phyloP scores from a whole-genome alignment of 1,140 invertebrate species.

The Solenopsis fugax region DNA sequence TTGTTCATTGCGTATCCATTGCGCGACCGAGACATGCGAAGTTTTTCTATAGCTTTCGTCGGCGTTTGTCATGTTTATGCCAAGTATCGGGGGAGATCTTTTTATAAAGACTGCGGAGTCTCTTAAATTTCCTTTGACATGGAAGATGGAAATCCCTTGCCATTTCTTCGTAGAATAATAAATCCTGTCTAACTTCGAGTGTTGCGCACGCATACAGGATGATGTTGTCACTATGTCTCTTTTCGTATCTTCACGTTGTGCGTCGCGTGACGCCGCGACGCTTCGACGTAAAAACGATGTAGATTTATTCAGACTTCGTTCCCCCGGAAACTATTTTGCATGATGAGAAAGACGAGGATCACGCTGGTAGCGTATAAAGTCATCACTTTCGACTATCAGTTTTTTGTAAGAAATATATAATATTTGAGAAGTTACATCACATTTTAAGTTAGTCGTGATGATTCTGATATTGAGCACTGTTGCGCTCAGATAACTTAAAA shows the following conservation, averaged over 20 bases:
- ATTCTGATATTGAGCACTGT: background rate
- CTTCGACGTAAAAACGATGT: slow-evolving; percentile 7
- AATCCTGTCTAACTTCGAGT: slow-evolving; percentile 11
- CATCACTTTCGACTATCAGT: background rate
- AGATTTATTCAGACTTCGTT: slow-evolving; percentile 46
- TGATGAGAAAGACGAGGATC: slow-evolving; percentile 17
- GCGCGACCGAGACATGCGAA: background rate
- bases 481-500: too few relatives aligned
- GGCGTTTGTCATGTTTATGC: slow-evolving; percentile 45
- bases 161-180: slow-evolving; percentile 34
- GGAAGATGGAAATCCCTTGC: slow-evolving; percentile 12
- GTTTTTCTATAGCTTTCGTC: slow-evolving; percentile 2
- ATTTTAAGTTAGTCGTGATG: background rate
- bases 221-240: background rate
- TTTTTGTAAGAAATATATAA: slow-evolving; percentile 11
- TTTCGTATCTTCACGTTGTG: background rate
- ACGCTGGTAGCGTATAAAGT: background rate
- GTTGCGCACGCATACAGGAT: background rate
- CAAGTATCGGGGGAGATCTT: background rate
- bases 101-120: slow-evolving; percentile 3
- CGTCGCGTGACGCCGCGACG: slow-evolving; percentile 4
- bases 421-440: background rate
- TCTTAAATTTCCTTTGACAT: slow-evolving; percentile 37
- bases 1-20: slow-evolving; percentile 4
- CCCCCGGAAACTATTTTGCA: slow-evolving; percentile 14